These are phyloP conservation scores for Caenorhabditis japonica DNA, from an alignment of 2,888 invertebrate genomes.

Conservation along the genomic window DNA sequence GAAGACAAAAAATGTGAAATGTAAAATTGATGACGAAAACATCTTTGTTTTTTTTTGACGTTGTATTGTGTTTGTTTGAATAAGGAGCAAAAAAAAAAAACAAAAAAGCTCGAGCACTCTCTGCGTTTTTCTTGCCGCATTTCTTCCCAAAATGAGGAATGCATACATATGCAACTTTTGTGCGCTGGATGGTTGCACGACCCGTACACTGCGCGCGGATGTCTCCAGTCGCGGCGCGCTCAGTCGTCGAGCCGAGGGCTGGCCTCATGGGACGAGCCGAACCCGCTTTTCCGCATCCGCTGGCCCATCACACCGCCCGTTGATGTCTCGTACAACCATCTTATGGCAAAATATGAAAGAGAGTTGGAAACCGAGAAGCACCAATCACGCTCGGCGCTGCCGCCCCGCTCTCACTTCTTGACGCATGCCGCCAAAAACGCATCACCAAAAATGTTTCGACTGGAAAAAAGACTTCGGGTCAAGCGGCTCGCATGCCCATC, in stretches of 20 bases:
- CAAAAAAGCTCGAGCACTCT: constrained; percentile 16
- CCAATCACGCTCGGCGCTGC: constrained; percentile 48
- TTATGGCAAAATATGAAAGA: constrained; percentile 49
- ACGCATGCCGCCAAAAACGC: constrained; percentile 51
- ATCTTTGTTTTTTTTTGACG: neutral
- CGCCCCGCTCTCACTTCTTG: constrained; percentile 30
- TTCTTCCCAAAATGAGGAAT: constrained; percentile 40
- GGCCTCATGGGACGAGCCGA: constrained; percentile 51
- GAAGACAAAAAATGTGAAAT: no score
- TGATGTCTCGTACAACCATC: constrained; percentile 51
- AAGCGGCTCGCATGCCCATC: constrained; percentile 37
- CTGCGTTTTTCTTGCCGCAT: constrained; percentile 17
- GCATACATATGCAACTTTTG: constrained; percentile 51
- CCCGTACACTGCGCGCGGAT: constrained; percentile 27
- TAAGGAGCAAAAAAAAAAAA: no score
- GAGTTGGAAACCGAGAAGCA: constrained; percentile 53
- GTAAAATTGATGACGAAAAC: no score
- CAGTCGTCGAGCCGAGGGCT: constrained; percentile 50
- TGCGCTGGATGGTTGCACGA: constrained; percentile 42
- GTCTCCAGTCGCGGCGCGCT: constrained; percentile 41
- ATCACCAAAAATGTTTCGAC: constrained; percentile 46
- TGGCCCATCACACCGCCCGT: constrained; percentile 48
- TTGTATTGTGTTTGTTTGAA: constrained; percentile 16
- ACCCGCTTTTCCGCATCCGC: constrained; percentile 52
- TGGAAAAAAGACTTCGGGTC: constrained; percentile 28